A percentile compares a stretch with the other conserved stretches of the same genome.
These are phyloP conservation scores for Phoenicopterus ruber DNA, from an alignment of 2,113 vertebrate species.

Conservation along the genomic window DNA sequence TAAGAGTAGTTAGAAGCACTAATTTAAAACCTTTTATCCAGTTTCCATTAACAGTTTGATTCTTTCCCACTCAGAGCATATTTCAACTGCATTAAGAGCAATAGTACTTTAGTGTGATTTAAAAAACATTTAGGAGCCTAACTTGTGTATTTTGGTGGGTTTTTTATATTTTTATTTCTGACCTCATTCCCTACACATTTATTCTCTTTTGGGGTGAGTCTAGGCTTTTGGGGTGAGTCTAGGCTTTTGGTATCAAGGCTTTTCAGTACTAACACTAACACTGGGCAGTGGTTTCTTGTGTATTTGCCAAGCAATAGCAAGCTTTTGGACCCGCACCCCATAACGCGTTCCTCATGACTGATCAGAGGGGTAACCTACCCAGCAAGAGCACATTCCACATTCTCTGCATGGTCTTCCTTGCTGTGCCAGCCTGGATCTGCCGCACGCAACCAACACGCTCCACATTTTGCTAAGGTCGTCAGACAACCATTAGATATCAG, in stretches of 20 bases:
- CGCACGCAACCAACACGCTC: neutral
- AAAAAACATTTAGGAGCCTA: neutral
- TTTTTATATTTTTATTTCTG: neutral
- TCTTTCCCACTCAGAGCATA: neutral
- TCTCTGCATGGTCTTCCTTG: neutral
- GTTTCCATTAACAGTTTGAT: neutral
- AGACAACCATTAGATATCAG: conserved; percentile 21
- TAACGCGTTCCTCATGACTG: neutral
- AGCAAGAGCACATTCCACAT: neutral
- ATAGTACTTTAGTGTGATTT: neutral
- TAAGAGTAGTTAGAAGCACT: neutral
- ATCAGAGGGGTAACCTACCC: neutral
- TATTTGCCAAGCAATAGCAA: neutral
- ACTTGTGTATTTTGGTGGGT: neutral
- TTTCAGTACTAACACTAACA: neutral
- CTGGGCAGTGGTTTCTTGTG: neutral
- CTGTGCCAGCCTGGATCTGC: neutral
- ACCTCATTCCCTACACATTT: neutral
- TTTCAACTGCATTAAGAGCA: neutral
- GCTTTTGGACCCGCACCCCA: neutral
- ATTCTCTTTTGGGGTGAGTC: neutral
- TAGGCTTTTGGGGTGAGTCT: neutral
- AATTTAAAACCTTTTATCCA: neutral
- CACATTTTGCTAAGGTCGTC: neutral
- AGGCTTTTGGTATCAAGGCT: neutral